These are phyloP conservation scores for mouse (Mus musculus) DNA, from an alignment of 2,113 vertebrate species.

Conservation along the genomic window DNA sequence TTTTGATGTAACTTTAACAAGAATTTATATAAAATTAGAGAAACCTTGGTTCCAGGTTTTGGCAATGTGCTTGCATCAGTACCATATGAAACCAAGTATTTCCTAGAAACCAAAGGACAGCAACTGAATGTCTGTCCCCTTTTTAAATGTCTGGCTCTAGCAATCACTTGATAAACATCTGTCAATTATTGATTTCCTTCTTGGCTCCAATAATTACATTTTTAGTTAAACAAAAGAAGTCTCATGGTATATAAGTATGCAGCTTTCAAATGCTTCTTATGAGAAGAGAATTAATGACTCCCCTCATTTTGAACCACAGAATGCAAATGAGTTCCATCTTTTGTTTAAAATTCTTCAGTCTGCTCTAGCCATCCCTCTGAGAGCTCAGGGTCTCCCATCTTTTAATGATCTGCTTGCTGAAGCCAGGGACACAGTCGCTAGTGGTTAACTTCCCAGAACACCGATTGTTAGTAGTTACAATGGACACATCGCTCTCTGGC, in stretches of 20 bases:
- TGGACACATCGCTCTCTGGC: neutral
- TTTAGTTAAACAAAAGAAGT: slow-evolving; percentile 27
- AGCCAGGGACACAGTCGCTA: slow-evolving; percentile 3
- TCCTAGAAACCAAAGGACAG: neutral
- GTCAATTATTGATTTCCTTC: neutral
- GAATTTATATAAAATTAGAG: neutral
- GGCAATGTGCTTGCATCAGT: neutral
- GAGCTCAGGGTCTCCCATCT: neutral
- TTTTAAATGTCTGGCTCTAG: neutral
- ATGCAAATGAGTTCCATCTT: slow-evolving; percentile 38
- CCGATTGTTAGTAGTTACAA: slow-evolving; percentile 33
- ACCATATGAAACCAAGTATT: neutral
- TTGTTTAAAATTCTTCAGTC: slow-evolving; percentile 36
- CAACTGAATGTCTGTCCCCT: neutral
- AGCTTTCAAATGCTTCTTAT: slow-evolving; percentile 23
- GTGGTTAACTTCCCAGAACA: slow-evolving; percentile 38
- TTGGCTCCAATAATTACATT: slow-evolving; percentile 19
- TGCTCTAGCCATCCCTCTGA: neutral
- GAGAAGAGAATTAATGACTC: slow-evolving; percentile 23
- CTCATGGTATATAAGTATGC: neutral
- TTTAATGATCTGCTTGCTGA: slow-evolving; percentile 36
- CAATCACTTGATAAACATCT: slow-evolving; percentile 1
- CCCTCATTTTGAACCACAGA: neutral
- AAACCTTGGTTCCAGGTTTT: neutral
- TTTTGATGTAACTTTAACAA: slow-evolving; percentile 16